Evolutionary conservation across 2,888 invertebrate genomes (phyloP).

Genomic region (Steinernema hermaphroditum): DNA sequence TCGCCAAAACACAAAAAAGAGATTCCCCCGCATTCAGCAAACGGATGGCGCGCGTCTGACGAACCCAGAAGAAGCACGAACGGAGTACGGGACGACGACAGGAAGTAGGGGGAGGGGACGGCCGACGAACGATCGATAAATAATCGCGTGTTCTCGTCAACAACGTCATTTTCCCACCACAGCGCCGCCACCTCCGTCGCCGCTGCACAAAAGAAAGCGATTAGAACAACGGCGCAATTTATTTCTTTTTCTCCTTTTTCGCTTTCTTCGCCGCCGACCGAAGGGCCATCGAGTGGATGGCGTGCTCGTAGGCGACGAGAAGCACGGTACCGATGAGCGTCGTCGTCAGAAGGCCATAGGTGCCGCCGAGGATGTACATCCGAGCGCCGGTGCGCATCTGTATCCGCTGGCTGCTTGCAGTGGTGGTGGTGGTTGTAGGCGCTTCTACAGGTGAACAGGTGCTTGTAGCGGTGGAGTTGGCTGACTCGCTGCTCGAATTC

Average conservation of each 20-base stretch:
- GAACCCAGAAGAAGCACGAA: too few species aligned
- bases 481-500: too few species aligned
- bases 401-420: neutral
- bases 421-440: too few species aligned
- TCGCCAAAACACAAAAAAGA: too few species aligned
- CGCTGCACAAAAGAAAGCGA: too few species aligned
- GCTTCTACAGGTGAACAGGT: too few species aligned
- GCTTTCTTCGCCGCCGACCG: neutral
- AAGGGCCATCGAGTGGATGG: neutral
- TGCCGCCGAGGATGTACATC: neutral
- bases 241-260: neutral
- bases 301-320: neutral
- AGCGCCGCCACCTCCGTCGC: neutral
- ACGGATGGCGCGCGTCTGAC: too few species aligned
- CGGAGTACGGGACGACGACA: too few species aligned
- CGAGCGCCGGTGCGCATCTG: neutral
- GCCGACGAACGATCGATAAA: constrained; percentile 21
- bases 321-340: neutral
- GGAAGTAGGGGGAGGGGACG: too few species aligned
- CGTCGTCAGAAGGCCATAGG: neutral
- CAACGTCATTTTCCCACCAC: neutral
- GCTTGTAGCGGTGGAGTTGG: too few species aligned
- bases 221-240: too few species aligned
- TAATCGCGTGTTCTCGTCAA: constrained; percentile 30
- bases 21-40: too few species aligned